Conservation (phyloP, 2,888 invertebrate species). For the Thalpophila matura region DNA sequence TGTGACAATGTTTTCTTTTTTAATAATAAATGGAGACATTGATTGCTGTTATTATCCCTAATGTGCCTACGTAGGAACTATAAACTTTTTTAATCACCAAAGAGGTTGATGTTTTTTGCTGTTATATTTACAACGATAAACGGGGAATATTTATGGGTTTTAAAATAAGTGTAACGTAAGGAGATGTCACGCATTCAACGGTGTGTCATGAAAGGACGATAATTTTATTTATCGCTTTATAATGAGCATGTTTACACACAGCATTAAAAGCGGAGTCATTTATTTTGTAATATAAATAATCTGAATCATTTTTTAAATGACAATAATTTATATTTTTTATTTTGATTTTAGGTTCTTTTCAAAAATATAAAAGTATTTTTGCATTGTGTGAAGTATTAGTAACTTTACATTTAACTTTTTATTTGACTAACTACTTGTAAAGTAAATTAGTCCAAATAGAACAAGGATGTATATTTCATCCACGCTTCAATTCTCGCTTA, state of each 20-base stretch:
- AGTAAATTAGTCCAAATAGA: constrained; percentile 40
- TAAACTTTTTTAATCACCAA: constrained; percentile 61
- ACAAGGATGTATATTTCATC: constrained; percentile 60
- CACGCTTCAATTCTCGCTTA: constrained; percentile 57
- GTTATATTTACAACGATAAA: constrained; percentile 71
- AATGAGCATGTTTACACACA: constrained; percentile 86
- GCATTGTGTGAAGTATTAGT: constrained; percentile 2
- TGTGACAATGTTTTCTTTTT: constrained; percentile 82
- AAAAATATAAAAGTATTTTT: not conserved
- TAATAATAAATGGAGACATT: constrained; percentile 74
- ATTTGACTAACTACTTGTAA: constrained; percentile 9
- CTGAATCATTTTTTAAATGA: constrained; percentile 38
- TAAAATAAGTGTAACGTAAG: constrained; percentile 80
- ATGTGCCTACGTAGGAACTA: constrained; percentile 67
- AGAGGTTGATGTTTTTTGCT: constrained; percentile 45
- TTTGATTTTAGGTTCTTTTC: constrained; percentile 15
- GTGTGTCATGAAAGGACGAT: constrained; percentile 82
- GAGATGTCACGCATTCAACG: constrained; percentile 79
- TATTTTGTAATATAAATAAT: constrained; percentile 53
- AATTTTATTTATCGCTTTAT: constrained; percentile 89
- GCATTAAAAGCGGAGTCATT: constrained; percentile 61
- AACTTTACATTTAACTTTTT: not conserved
- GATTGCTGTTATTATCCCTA: constrained; percentile 76
- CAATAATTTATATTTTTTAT: constrained; percentile 37
- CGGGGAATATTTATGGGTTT: constrained; percentile 81